Evolutionary conservation across 2,113 vertebrate species (phyloP).

Genomic region (Oncorhynchus gorbuscha): DNA sequence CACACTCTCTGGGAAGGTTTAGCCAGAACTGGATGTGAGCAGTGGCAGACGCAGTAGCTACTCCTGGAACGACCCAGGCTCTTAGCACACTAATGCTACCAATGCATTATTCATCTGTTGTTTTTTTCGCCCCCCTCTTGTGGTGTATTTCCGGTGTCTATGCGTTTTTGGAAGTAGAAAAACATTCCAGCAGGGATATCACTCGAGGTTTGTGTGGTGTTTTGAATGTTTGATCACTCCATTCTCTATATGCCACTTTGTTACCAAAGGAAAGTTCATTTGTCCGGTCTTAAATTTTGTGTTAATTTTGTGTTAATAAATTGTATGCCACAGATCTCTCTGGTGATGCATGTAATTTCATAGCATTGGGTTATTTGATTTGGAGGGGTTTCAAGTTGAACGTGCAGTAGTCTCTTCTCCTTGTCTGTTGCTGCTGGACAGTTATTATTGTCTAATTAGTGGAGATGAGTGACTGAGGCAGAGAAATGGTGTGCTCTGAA

Average conservation of each 20-base stretch:
- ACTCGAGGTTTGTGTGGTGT: constrained; percentile 10
- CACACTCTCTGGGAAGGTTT: neutral
- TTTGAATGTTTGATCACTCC: constrained; percentile 35
- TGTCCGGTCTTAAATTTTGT: constrained; percentile 14
- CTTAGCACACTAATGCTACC: constrained; percentile 26
- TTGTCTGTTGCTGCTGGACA: constrained; percentile 6
- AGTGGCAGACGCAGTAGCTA: neutral
- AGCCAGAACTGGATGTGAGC: neutral
- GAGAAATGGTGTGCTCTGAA: constrained; percentile 23
- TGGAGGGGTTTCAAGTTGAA: constrained; percentile 13
- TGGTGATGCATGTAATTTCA: constrained; percentile 22
- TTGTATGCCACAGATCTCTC: neutral
- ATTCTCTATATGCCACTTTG: constrained; percentile 2
- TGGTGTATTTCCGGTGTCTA: constrained; percentile 31
- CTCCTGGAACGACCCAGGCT: constrained; percentile 35
- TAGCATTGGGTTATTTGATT: neutral
- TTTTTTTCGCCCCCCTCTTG: constrained; percentile 13
- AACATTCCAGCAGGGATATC: constrained; percentile 25
- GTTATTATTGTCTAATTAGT: constrained; percentile 39
- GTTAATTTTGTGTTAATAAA: constrained; percentile 12
- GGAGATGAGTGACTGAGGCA: constrained; percentile 29
- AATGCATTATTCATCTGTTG: constrained; percentile 44
- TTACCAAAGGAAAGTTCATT: constrained; percentile 8
- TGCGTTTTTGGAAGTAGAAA: constrained; percentile 8
- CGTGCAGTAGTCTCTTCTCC: constrained; percentile 8